A percentile compares a stretch with the other conserved stretches of the same genome.
phyloP scores from a whole-genome alignment of 2,797 vertebrate species.

The Chanos chanos region DNA sequence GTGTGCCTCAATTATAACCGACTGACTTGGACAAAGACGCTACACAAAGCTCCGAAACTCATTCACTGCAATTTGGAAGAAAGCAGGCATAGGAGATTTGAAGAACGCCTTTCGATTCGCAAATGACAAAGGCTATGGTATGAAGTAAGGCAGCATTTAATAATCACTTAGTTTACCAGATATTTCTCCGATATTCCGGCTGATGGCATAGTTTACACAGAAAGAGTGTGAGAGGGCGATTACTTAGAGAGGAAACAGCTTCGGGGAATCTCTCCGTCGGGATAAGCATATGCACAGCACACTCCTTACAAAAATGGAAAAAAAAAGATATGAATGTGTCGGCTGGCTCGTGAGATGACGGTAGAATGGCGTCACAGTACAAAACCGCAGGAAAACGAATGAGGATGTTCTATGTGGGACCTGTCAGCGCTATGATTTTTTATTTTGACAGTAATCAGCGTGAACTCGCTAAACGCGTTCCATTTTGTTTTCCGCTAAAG shows the following conservation, averaged over 20 bases:
- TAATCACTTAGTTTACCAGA: no score
- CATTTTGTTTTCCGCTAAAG: background rate
- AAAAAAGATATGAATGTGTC: constrained; percentile 55
- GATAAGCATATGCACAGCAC: constrained; percentile 58
- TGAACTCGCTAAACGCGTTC: constrained; percentile 1
- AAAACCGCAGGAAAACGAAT: constrained; percentile 69
- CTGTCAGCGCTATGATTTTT: background rate
- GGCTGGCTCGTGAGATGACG: constrained; percentile 66
- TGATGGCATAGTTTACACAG: constrained; percentile 25
- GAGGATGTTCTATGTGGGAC: constrained; percentile 50
- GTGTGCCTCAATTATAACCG: no score
- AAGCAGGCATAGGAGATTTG: no score
- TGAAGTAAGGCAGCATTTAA: no score
- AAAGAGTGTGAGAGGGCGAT: constrained; percentile 52
- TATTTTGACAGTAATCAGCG: constrained; percentile 13
- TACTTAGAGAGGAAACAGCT: constrained; percentile 35
- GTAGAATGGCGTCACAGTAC: constrained; percentile 70
- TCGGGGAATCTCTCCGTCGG: constrained; percentile 57
- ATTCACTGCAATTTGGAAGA: no score
- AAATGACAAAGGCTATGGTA: no score
- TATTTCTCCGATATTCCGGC: background rate
- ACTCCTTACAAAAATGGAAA: constrained; percentile 68
- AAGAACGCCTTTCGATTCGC: no score
- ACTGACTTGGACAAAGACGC: no score
- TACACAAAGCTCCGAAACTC: no score